Evolutionary conservation across 2,888 invertebrate genomes (phyloP).

Genomic region (Polydrusus cervinus): DNA sequence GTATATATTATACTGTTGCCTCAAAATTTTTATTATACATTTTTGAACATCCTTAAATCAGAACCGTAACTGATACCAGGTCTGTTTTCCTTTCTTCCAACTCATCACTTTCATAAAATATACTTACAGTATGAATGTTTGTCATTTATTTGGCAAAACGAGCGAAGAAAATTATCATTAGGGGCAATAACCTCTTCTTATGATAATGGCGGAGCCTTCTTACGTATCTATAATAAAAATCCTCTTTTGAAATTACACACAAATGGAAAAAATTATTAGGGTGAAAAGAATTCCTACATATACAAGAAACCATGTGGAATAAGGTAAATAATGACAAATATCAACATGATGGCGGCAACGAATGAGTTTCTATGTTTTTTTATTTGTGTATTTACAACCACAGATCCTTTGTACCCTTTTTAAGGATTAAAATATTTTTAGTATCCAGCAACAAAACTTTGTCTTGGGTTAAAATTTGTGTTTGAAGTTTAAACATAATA

Average conservation of each 20-base stretch:
- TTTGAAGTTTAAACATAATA: too few relatives aligned
- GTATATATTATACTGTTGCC: too few relatives aligned
- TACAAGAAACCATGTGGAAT: neutral
- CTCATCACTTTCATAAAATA: neutral
- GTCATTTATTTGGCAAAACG: conserved; percentile 7
- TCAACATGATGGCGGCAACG: too few relatives aligned
- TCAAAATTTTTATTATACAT: too few relatives aligned
- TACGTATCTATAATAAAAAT: conserved; percentile 1
- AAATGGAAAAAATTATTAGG: neutral
- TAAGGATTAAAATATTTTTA: too few relatives aligned
- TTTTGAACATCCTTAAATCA: too few relatives aligned
- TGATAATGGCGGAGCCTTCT: neutral
- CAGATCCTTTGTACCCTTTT: too few relatives aligned
- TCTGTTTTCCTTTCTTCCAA: neutral
- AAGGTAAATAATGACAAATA: too few relatives aligned
- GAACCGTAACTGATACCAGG: neutral
- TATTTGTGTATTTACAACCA: too few relatives aligned
- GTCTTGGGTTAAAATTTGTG: too few relatives aligned
- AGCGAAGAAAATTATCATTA: neutral
- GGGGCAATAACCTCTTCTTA: conserved; percentile 3
- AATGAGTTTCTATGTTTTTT: too few relatives aligned
- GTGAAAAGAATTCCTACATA: neutral
- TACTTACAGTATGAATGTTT: conserved; percentile 1
- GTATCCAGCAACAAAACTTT: too few relatives aligned
- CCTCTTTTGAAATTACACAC: conserved; percentile 4